Evolutionary conservation across 2,113 vertebrate species (phyloP).

Genomic region (Takifugu bimaculatus): DNA sequence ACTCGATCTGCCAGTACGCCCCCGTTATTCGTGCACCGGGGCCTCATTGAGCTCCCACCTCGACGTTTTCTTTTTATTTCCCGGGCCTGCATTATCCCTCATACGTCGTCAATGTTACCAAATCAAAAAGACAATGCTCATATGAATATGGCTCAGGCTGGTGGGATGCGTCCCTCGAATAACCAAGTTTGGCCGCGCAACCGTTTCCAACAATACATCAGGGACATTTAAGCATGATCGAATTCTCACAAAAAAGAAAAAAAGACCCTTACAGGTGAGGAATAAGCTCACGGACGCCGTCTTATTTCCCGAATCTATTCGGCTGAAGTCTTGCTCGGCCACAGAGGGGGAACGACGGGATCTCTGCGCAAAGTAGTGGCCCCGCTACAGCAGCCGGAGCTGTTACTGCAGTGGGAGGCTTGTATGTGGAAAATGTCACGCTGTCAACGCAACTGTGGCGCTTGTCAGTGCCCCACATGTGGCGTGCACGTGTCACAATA

Average conservation of each 20-base stretch:
- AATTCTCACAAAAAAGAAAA: neutral
- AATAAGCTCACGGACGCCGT: neutral
- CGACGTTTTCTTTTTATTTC: neutral
- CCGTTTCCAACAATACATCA: conserved; percentile 1
- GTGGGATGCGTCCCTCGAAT: neutral
- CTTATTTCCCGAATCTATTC: neutral
- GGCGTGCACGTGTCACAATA: neutral
- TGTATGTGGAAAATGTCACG: conserved; percentile 51
- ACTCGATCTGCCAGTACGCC: neutral
- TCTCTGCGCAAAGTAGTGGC: conserved; percentile 50
- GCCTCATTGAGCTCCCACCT: neutral
- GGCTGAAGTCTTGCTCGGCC: neutral
- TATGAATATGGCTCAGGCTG: conserved; percentile 10
- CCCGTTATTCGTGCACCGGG: neutral
- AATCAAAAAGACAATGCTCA: conserved; percentile 21
- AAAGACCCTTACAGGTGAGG: no score
- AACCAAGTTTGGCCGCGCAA: neutral
- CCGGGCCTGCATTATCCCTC: conserved; percentile 20
- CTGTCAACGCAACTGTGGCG: conserved; percentile 27
- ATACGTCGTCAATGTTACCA: conserved; percentile 16
- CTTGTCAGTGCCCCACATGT: conserved; percentile 15
- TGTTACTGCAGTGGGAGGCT: conserved; percentile 75
- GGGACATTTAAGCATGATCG: conserved; percentile 1
- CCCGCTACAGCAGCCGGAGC: conserved; percentile 36
- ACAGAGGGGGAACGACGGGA: conserved; percentile 11